Evolutionary conservation across 2,113 vertebrate genomes (phyloP).

Genomic region (Cinclus mexicanus): DNA sequence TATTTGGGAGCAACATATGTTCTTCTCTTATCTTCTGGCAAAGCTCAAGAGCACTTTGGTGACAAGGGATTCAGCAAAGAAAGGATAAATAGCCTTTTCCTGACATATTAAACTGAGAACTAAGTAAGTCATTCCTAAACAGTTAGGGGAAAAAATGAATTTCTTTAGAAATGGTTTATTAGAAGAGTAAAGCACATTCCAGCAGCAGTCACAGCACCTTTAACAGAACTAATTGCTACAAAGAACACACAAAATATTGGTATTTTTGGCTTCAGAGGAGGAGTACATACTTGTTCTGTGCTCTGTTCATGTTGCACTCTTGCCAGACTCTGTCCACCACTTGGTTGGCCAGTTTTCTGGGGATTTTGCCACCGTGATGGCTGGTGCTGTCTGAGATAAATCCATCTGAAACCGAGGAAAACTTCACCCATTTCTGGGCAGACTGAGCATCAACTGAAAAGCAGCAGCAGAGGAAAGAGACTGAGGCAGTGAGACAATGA

Average conservation of each 20-base stretch:
- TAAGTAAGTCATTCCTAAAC: neutral
- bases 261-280: neutral
- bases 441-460: conserved; percentile 90
- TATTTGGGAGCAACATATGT: conserved; percentile 4
- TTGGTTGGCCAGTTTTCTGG: conserved; percentile 89
- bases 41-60: conserved; percentile 8
- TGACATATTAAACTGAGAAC: neutral
- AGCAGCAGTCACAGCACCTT: neutral
- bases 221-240: neutral
- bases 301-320: conserved; percentile 97
- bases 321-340: conserved; percentile 97
- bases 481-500: neutral
- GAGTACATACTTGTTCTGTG: conserved; percentile 91
- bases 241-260: neutral
- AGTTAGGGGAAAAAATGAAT: neutral
- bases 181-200: neutral
- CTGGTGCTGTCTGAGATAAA: conserved; percentile 91
- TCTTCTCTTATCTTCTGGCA: conserved; percentile 13
- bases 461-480: neutral
- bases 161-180: neutral
- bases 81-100: neutral
- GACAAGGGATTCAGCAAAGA: neutral
- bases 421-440: conserved; percentile 93
- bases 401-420: conserved; percentile 87
- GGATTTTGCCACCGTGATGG: conserved; percentile 95